Percentiles rank a stretch among this genome's conserved stretches.
phyloP scores from a whole-genome alignment of 2,888 invertebrate species.

The Leptinotarsa haldemani region DNA sequence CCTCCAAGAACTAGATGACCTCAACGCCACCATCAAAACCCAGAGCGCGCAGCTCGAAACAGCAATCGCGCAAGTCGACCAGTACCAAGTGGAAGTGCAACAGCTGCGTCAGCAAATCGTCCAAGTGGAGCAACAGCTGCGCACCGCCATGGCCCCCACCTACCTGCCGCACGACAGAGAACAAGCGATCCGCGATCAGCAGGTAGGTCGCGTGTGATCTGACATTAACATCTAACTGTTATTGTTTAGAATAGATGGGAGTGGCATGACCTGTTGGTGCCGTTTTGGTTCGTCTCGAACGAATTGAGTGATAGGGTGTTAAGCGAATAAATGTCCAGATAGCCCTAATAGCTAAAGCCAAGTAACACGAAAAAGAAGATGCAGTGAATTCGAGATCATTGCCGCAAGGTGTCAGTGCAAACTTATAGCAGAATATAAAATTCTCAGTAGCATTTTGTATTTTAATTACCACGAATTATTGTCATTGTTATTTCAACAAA shows the following conservation, averaged over 20 bases:
- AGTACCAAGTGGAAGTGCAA: slow-evolving; percentile 89
- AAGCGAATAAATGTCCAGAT: not conserved
- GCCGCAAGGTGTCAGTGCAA: too few relatives aligned
- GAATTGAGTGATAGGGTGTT: not conserved
- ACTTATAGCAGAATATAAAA: too few relatives aligned
- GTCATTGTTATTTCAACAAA: too few relatives aligned
- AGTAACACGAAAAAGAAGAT: too few relatives aligned
- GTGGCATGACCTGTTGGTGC: slow-evolving; percentile 56
- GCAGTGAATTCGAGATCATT: too few relatives aligned
- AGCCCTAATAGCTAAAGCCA: too few relatives aligned
- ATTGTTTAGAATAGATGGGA: slow-evolving; percentile 51
- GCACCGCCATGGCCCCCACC: slow-evolving; percentile 84
- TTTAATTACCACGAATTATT: too few relatives aligned
- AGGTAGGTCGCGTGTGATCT: slow-evolving; percentile 74
- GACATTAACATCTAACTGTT: slow-evolving; percentile 42
- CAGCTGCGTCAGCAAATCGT: slow-evolving; percentile 85
- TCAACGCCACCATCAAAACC: slow-evolving; percentile 72
- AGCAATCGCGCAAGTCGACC: slow-evolving; percentile 86
- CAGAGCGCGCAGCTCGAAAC: slow-evolving; percentile 78
- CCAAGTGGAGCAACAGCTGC: slow-evolving; percentile 88
- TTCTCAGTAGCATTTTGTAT: too few relatives aligned
- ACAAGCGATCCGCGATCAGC: slow-evolving; percentile 84
- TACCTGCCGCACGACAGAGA: slow-evolving; percentile 87
- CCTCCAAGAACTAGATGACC: slow-evolving; percentile 75
- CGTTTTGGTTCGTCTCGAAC: slow-evolving; percentile 28